Conservation (phyloP, 1,140 invertebrate genomes). For the Gonioctena quinquepunctata region DNA sequence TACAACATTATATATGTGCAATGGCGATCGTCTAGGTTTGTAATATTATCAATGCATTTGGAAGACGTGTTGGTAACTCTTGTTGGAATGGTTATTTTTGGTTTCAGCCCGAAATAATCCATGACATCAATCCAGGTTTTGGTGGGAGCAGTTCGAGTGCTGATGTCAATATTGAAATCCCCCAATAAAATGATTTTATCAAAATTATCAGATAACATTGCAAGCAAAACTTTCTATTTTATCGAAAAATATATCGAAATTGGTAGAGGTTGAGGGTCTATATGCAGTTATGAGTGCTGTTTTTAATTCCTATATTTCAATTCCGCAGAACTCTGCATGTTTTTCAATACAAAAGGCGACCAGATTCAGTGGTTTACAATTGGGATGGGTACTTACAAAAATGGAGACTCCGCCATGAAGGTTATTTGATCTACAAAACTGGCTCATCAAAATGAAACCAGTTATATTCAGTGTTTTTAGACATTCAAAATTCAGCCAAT, state of each 20-base stretch:
- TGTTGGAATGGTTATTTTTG: not conserved
- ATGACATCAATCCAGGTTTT: not conserved
- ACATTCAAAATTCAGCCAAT: not conserved
- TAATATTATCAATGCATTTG: not conserved
- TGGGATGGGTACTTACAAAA: not conserved
- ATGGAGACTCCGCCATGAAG: not conserved
- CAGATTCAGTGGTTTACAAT: not conserved
- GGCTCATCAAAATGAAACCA: not conserved
- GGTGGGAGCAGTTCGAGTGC: not conserved
- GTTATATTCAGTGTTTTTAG: not conserved
- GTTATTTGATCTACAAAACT: no score
- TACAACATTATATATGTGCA: no score
- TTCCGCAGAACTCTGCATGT: constrained; percentile 4
- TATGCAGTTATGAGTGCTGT: not conserved
- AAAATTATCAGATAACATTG: not conserved
- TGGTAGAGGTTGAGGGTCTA: not conserved
- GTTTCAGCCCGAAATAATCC: not conserved
- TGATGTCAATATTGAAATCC: not conserved
- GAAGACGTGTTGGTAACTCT: not conserved
- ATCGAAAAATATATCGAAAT: not conserved
- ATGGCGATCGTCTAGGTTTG: no score
- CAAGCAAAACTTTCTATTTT: not conserved
- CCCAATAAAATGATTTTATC: not conserved
- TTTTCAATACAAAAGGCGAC: not conserved
- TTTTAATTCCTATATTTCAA: not conserved